Evolutionary conservation across 2,113 vertebrate species (phyloP), one percentile per base, ranked within the genome.

Genomic region (Centrocercus urophasianus): DNA sequence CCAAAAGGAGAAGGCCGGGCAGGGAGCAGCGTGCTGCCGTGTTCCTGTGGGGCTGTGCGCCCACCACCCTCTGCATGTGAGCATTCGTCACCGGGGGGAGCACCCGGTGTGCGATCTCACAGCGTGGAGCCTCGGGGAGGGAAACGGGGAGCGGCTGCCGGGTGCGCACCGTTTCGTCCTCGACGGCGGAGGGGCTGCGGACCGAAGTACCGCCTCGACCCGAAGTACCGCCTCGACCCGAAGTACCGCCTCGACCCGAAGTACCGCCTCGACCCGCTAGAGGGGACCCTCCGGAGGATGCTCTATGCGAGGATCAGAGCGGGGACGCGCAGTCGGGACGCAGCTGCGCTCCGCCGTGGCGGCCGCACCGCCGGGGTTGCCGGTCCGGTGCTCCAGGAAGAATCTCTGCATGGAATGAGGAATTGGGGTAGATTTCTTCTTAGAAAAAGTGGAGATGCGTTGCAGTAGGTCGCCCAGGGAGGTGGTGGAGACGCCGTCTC

Each of bases 271-370:
- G 52, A 15, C 52, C 15, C 52, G 96, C 97, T 96, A 97, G 97
- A 97, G 95, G 97, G 97, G 76, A 86, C 86, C 75, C 71, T 93
- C 88, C 8, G 72, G 86, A 57, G 54, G 56, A 30, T 19, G 28
- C 56, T 57, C 54, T 17, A 17, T 17, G 30, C 56, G 30, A 30
- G 56, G 28, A 57, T 17, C 52, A 10, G 27, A 30, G 27, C 52
- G 27, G 52, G 52, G 27, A 54, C 52, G 27, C 52, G 27, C 27
- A 9, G 52, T 54, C 27, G 27, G 52, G 52, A 28, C 27, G 52
- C 52, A 54, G 48, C 48, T 50, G 22, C 12, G 48, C 22, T 50
- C 48, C 48, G 22, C 24, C 12, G 48, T 25, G 48, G 21, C 47
- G 11, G 6, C 47, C 21, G 21, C 47, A 24, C 50, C 50, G 13